Evolutionary conservation across 2,888 invertebrate species (phyloP), one percentile per base, ranked within the genome.

Genomic region (Pherbina coryleti): DNA sequence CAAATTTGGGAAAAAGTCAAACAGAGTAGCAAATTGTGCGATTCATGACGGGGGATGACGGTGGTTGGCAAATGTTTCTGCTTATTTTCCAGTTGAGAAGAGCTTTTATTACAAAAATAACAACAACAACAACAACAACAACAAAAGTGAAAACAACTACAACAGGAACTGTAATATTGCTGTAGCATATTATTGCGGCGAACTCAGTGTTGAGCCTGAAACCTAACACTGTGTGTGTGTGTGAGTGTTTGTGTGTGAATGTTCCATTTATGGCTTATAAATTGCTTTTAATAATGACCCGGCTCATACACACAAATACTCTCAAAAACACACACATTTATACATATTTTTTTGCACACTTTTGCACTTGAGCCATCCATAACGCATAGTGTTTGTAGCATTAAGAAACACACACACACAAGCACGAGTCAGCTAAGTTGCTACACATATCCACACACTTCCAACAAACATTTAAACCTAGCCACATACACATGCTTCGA

Each of bases 111-210:
- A 72, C 78, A 73, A 72, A 70, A 77, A 79, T 60, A 78, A 70
- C 70, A 77, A 79, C 60, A 78, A 55, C 60, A 44, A 60, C 69
- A 73, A 74, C 69, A 76, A 60, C 72, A 79, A 79, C 66, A 44
- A 77, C 76, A 79, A 78, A 75, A 19, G 49, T 62, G 25, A 31
- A 78, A 75, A 79, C 79, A 79, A 79, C 14, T 69, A 57, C 22
- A 19, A 31, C 1, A 28, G 62, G 25, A 62, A 25, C 19, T 28
- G 25, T 28, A 14, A 62, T 62, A 17, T 28, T 22, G 69, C 69
- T 22, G 51, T 14, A 66, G n/a, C 25, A 69, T 37, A 4, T 19
- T 71, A 19, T 34, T 57, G 71, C n/a, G 55, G 53, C n/a, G 37
- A 57, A 53, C 51, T 55, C 53, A n/a, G 31, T 31, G 9, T 53